These are phyloP conservation scores for Drosophila mettleri DNA, from an alignment of 2,888 invertebrate genomes.

Conservation along the genomic window DNA sequence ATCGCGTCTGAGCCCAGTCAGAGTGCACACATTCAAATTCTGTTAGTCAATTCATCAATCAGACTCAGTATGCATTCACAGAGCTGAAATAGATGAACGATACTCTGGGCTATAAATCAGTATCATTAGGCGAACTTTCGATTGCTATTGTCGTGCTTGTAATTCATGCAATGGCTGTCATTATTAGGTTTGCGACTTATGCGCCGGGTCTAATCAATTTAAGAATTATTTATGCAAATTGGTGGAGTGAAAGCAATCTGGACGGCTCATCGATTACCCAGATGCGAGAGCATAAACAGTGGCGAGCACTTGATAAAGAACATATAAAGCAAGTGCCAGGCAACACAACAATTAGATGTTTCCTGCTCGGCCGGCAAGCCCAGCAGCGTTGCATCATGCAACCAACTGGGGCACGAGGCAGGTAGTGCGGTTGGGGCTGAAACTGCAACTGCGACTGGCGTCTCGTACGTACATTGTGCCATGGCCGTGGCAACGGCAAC, in stretches of 20 bases:
- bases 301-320: slow-evolving; percentile 42
- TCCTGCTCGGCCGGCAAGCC: slow-evolving; percentile 52
- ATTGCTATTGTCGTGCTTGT: slow-evolving; percentile 1
- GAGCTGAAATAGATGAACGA: no score
- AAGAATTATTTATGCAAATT: slow-evolving; percentile 68
- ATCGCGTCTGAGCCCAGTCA: neutral
- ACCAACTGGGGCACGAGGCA: neutral
- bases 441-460: slow-evolving; percentile 14
- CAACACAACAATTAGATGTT: slow-evolving; percentile 66
- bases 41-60: slow-evolving; percentile 1
- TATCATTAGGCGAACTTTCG: neutral
- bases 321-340: slow-evolving; percentile 35
- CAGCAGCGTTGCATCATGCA: slow-evolving; percentile 14
- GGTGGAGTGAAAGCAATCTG: slow-evolving; percentile 39
- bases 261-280: slow-evolving; percentile 60
- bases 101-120: neutral
- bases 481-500: slow-evolving; percentile 68
- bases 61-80: neutral
- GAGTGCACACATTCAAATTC: neutral
- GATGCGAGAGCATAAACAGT: slow-evolving; percentile 51
- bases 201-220: slow-evolving; percentile 41
- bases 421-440: slow-evolving; percentile 8
- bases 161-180: slow-evolving; percentile 25
- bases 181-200: slow-evolving; percentile 23
- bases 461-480: slow-evolving; percentile 9